Evolutionary conservation across 2,113 vertebrate species (phyloP).

Genomic region (Aptenodytes forsteri): DNA sequence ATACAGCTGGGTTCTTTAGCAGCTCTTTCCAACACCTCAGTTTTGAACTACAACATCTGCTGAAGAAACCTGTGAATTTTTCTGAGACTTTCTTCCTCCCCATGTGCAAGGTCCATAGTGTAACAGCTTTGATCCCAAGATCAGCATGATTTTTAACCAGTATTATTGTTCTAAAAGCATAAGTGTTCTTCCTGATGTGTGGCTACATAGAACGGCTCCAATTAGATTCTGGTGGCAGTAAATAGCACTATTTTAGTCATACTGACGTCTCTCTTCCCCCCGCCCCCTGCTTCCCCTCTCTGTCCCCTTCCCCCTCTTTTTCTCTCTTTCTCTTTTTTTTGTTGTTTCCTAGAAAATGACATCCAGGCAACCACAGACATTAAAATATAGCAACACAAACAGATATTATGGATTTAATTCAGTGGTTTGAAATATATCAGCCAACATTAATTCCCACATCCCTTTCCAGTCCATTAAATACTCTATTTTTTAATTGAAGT

Average conservation of each 20-base stretch:
- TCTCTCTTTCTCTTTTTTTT: not conserved
- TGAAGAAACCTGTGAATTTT: not conserved
- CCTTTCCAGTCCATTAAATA: conserved; percentile 78
- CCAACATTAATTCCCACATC: conserved; percentile 70
- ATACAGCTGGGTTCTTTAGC: not conserved
- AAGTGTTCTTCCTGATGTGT: not conserved
- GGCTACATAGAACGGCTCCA: not conserved
- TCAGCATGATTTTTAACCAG: not conserved
- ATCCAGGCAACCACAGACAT: conserved; percentile 55
- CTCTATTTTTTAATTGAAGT: conserved; percentile 79
- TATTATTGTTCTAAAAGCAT: not conserved
- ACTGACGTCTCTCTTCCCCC: not conserved
- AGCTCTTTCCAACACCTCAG: not conserved
- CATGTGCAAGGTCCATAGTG: not conserved
- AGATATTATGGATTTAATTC: conserved; percentile 72
- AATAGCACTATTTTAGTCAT: conserved; percentile 35
- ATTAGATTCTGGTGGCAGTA: not conserved
- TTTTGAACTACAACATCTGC: not conserved
- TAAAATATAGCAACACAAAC: conserved; percentile 68
- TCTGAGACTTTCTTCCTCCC: not conserved
- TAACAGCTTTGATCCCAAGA: not conserved
- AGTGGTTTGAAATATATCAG: conserved; percentile 72
- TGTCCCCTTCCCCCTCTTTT: no score
- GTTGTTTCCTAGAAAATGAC: conserved; percentile 63
- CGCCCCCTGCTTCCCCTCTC: no score